Base-by-base conservation (phyloP, 1,140 invertebrate genomes). In the Choristoneura fumiferana region DNA sequence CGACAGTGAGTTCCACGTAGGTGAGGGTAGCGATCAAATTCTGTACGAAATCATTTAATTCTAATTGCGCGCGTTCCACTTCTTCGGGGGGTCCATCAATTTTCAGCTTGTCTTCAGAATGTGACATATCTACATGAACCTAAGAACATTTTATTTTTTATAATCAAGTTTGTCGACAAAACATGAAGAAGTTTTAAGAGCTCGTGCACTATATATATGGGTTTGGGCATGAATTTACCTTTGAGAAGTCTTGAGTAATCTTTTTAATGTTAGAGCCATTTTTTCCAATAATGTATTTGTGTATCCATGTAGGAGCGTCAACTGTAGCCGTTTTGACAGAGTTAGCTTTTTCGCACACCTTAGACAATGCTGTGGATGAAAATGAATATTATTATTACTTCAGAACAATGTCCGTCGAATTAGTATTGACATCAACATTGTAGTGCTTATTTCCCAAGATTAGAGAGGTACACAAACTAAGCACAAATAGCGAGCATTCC, bases 271-370 rank as follows among this genome's bases (percentile, higher is more conserved):
- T 98, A 14, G 94, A 94, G 65, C 98, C 98, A 86, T 98, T 98
- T 57, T 95, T 95, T 14, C 98, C 98, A 84, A 99, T 98, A 45
- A 99, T 97, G 76, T 98, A 98, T 76, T 97, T 97, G 84, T 99
- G 98, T 65, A 99, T 95, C 98, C 98, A 99, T 49, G 95, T 92
- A 0, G 97, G 97, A 33, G 97, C 97, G 67, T 94, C 92, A 15
- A 99, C 94, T 66, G 94, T 94, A 17, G 93, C 93, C n/a, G 95
- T 94, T 71, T 95, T 93, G 36, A 98, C 95, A 70, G 97, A 98
- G 84, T 98, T 99, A 0, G 98, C 98, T 89, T 99, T 99, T 67
- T 97, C 95, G 81, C 98, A 99, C 29, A 99, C 98, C 81, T 96
- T 95, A 54, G 94, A 95, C 22, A 99, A 91, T 62, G 98, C 98